Base-by-base conservation (phyloP, 1,140 invertebrate species). In the Eumeta japonica region DNA sequence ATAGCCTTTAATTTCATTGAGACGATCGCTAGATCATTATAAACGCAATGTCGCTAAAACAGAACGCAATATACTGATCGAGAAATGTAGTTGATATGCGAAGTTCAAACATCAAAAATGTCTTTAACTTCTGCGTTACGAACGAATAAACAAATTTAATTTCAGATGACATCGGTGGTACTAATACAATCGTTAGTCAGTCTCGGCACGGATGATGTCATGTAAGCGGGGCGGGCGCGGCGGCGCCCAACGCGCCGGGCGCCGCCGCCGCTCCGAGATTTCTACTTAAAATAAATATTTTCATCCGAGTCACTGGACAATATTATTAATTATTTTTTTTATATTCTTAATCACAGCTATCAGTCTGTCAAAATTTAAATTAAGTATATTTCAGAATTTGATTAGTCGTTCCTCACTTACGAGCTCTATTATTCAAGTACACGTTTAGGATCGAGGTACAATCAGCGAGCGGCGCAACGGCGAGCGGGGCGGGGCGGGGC, bases 281-380 rank as follows among this genome's bases (percentile, higher is more conserved):
- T 64, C 65, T 70, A 71, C 68, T 53, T 65, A 14, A 72, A 74
- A 74, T 74, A 74, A 74, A 72, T 72, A 74, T 70, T 67, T 48
- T 67, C 58, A 72, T 68, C 65, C 62, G 62, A 72, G 62, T 70
- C 70, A 70, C 70, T 74, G 70, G 70, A 70, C 65, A 72, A 68
- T 72, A 72, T 74, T 74, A 72, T 70, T 68, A 74, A n/a, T n/a
- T n/a, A n/a, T n/a, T n/a, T n/a, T n/a, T n/a, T n/a, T n/a, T 74
- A 74, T 74, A 68, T 70, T 74, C 67, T 74, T 74, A 74, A 74
- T 74, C 70, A 74, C 70, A 74, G 70, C 62, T 74, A 74, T 74
- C 70, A 74, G 70, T 74, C 70, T 74, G 70, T 72, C 57, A 74
- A 66, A 74, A 74, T 74, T 74, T 74, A 74, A 74, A 74, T 74